These are phyloP conservation scores for Tromatobia lineatoria DNA, from an alignment of 2,888 invertebrate species.

Conservation along the genomic window DNA sequence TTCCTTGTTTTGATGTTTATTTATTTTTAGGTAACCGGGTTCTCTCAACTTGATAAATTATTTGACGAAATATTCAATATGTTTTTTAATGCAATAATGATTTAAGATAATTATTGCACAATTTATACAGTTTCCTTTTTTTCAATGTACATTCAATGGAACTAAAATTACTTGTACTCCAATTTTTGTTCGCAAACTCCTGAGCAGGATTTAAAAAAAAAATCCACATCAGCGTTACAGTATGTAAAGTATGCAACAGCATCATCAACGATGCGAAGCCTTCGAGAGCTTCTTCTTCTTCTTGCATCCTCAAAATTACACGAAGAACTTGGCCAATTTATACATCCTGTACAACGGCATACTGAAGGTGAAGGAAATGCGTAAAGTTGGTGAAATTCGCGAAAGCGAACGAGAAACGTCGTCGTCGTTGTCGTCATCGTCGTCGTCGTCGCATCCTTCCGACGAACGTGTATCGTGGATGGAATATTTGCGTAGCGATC, in stretches of 20 bases:
- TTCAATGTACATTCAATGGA: too few species aligned
- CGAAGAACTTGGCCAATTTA: conserved; percentile 68
- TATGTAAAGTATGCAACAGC: not conserved
- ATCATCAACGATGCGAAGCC: not conserved
- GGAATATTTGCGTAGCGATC: conserved; percentile 72
- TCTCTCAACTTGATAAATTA: too few species aligned
- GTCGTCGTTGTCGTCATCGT: not conserved
- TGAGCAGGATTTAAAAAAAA: not conserved
- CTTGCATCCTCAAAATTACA: conserved; percentile 58
- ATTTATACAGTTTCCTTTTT: too few species aligned
- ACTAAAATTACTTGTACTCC: too few species aligned
- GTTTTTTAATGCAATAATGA: too few species aligned
- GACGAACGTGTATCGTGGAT: conserved; percentile 56
- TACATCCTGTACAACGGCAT: conserved; percentile 26
- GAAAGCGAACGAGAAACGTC: conserved; percentile 8
- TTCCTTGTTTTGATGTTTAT: too few species aligned
- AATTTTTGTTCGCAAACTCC: not conserved
- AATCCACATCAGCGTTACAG: not conserved
- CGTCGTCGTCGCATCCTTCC: not conserved
- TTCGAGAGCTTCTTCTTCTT: conserved; percentile 25
- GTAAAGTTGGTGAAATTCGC: conserved; percentile 52
- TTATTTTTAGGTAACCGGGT: too few species aligned
- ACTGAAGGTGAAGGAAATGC: conserved; percentile 22
- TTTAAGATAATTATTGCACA: too few species aligned
- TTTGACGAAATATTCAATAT: too few species aligned